phyloP scores from a whole-genome alignment of 1,140 invertebrate species.

The Trichonephila clavata region DNA sequence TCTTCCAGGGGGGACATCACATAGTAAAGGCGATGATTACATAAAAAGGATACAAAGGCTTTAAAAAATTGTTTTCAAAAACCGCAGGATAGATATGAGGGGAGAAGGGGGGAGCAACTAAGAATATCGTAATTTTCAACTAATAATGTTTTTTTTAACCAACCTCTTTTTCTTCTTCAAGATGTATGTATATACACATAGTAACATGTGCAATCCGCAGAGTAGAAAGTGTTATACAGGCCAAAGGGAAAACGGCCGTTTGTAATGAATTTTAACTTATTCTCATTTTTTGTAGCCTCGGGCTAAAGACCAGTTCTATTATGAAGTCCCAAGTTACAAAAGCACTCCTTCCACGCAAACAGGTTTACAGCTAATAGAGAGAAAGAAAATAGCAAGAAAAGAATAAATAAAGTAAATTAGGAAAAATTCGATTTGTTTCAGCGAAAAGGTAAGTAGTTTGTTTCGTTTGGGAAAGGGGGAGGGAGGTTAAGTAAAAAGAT shows the following conservation, averaged over 20 bases:
- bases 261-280: conserved; percentile 60
- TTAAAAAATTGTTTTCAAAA: background rate
- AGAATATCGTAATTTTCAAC: background rate
- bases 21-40: background rate
- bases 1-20: background rate
- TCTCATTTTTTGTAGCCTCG: conserved; percentile 15
- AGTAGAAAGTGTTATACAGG: conserved; percentile 56
- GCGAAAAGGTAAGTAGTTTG: conserved; percentile 13
- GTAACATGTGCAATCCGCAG: conserved; percentile 17
- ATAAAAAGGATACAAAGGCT: background rate
- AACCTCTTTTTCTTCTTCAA: background rate
- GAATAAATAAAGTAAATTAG: conserved; percentile 28
- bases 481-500: background rate
- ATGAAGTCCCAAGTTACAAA: conserved; percentile 19
- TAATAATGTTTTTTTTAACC: background rate
- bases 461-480: background rate
- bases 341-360: conserved; percentile 39
- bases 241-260: conserved; percentile 45
- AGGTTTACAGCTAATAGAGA: conserved; percentile 56
- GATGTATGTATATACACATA: conserved; percentile 15
- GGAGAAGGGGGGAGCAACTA: background rate
- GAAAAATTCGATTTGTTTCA: conserved; percentile 50
- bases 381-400: conserved; percentile 24
- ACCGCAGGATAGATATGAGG: background rate
- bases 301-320: conserved; percentile 50